These are phyloP conservation scores for Sapajus apella DNA, from an alignment of 2,113 vertebrate species.

Conservation along the genomic window DNA sequence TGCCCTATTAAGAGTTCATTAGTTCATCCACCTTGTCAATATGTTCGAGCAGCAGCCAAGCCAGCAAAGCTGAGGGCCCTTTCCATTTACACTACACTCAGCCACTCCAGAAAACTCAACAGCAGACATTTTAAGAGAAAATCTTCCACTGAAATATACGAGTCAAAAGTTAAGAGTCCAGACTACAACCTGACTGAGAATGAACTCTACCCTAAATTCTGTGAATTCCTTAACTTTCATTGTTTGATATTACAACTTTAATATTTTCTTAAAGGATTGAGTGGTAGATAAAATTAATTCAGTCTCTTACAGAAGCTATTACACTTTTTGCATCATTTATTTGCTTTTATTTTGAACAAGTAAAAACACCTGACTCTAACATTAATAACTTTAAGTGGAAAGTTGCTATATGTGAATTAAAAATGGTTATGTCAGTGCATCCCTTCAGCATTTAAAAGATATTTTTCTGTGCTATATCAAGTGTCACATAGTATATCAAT, in stretches of 20 bases:
- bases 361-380: constrained; percentile 80
- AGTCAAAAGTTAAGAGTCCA: background rate
- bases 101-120: constrained; percentile 52
- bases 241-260: constrained; percentile 74
- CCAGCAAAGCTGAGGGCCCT: background rate
- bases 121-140: constrained; percentile 41
- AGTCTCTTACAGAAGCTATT: constrained; percentile 73
- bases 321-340: constrained; percentile 81
- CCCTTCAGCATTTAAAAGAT: constrained; percentile 83
- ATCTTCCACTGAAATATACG: constrained; percentile 30
- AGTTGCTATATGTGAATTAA: constrained; percentile 83
- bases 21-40: constrained; percentile 41
- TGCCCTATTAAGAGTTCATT: background rate
- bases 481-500: constrained; percentile 87
- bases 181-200: background rate
- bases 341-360: constrained; percentile 82
- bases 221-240: constrained; percentile 72
- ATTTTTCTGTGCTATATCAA: constrained; percentile 87
- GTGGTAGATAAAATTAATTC: constrained; percentile 73
- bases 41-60: background rate
- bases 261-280: constrained; percentile 70
- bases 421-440: constrained; percentile 84
- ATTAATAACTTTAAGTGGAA: constrained; percentile 81
- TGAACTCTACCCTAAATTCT: constrained; percentile 59
- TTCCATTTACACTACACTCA: constrained; percentile 37